Evolutionary conservation across 2,113 vertebrate genomes (phyloP).

Genomic region (Menura novaehollandiae): DNA sequence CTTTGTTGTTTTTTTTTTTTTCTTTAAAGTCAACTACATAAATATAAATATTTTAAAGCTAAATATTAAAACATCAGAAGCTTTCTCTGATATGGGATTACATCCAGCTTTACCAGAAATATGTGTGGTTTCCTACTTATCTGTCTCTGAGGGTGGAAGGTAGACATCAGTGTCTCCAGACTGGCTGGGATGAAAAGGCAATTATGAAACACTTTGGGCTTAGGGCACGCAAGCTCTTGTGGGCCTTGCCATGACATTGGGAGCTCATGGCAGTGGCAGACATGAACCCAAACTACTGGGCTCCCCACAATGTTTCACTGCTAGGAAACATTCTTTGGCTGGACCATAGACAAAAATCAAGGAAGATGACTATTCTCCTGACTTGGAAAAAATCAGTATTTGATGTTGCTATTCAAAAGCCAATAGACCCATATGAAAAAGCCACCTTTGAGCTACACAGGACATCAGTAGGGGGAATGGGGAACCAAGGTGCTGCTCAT

Average conservation of each 20-base stretch:
- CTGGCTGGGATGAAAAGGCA: not conserved
- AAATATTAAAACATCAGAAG: not conserved
- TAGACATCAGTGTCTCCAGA: not conserved
- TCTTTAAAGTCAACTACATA: not conserved
- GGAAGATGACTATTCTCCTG: not conserved
- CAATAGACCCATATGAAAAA: not conserved
- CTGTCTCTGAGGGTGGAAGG: not conserved
- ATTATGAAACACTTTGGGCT: not conserved
- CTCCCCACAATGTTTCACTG: not conserved
- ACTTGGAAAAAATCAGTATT: not conserved
- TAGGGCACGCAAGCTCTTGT: not conserved
- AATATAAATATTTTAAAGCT: not conserved
- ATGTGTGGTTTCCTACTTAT: not conserved
- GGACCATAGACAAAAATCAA: not conserved
- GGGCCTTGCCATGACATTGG: not conserved
- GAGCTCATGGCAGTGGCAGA: not conserved
- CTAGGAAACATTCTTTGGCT: not conserved
- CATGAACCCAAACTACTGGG: not conserved
- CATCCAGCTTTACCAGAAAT: not conserved
- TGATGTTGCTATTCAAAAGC: not conserved
- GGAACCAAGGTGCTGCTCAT: not conserved
- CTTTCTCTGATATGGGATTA: not conserved
- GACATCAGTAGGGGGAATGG: accelerated
- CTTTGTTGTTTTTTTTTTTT: not conserved
- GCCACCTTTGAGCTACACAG: not conserved